phyloP scores from a whole-genome alignment of 30 jellyfish, hydroid and myxozoan species.

The Sanderia malayensis region DNA sequence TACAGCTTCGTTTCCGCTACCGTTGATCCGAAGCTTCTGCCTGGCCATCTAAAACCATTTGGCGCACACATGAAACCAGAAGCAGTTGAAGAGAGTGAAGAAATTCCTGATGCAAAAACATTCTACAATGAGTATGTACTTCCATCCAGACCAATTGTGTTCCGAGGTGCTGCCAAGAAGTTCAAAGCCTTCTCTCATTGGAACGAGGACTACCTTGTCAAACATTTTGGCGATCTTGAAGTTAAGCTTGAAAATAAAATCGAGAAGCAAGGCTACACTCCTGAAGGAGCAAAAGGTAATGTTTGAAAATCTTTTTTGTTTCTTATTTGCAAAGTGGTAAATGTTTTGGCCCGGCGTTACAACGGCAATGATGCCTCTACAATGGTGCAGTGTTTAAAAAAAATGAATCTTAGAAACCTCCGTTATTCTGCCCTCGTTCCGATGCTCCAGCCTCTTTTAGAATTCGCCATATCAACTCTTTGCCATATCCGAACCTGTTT shows the following conservation, averaged over 20 bases:
- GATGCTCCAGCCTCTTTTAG: background rate
- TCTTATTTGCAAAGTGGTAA: too few species aligned
- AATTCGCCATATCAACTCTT: background rate
- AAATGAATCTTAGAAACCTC: background rate
- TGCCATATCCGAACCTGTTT: too few species aligned
- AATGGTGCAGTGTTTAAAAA: background rate
- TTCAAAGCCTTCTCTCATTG: conserved; percentile 49
- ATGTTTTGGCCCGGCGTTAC: too few species aligned
- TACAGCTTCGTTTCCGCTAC: too few species aligned
- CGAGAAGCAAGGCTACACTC: conserved; percentile 65
- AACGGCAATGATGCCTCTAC: too few species aligned
- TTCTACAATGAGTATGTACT: conserved; percentile 57
- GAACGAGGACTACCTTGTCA: conserved; percentile 68
- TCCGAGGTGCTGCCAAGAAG: conserved; percentile 60
- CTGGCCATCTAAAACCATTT: conserved; percentile 73
- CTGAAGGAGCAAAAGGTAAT: conserved; percentile 41
- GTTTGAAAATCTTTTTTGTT: too few species aligned
- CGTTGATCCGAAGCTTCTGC: background rate
- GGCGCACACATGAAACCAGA: conserved; percentile 72
- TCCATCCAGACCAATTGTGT: conserved; percentile 79
- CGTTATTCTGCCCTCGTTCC: background rate
- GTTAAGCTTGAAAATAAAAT: conserved; percentile 66
- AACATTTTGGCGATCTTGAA: conserved; percentile 52
- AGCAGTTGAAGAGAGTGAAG: conserved; percentile 58
- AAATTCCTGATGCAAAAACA: conserved; percentile 50